phyloP scores from a whole-genome alignment of 2,888 invertebrate genomes.

The Tryphoninae sp. region DNA sequence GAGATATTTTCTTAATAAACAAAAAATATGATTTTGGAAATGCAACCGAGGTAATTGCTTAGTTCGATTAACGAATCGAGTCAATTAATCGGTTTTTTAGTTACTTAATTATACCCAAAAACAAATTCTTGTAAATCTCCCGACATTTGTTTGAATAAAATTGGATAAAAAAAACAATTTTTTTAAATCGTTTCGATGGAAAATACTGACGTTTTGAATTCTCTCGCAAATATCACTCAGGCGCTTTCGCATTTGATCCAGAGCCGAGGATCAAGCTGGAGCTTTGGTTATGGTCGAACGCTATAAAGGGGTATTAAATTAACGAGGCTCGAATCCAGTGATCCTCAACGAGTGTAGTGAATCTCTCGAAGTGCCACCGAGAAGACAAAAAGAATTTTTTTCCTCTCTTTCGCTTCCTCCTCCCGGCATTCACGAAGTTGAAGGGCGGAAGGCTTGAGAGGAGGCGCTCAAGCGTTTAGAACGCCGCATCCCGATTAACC shows the following conservation, averaged over 20 bases:
- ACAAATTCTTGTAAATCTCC: no score
- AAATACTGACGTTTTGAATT: neutral
- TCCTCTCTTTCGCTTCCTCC: slow-evolving; percentile 23
- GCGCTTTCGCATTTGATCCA: slow-evolving; percentile 8
- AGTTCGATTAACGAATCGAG: no score
- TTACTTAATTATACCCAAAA: no score
- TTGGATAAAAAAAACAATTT: neutral
- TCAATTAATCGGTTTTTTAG: no score
- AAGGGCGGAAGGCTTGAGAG: slow-evolving; percentile 5
- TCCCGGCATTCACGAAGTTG: neutral
- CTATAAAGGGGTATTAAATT: slow-evolving; percentile 11
- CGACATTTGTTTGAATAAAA: neutral
- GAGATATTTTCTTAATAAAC: no score
- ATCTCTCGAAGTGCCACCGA: slow-evolving; percentile 30
- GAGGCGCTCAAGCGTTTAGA: slow-evolving; percentile 44
- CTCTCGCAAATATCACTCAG: slow-evolving; percentile 12
- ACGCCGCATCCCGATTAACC: slow-evolving; percentile 45
- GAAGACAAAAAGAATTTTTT: slow-evolving; percentile 45
- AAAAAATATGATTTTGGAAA: no score
- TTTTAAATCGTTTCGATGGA: neutral
- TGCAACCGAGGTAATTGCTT: no score
- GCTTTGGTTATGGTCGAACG: slow-evolving; percentile 4
- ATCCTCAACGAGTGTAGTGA: slow-evolving; percentile 44
- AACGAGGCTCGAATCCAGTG: slow-evolving; percentile 46
- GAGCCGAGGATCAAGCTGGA: neutral